Conservation (phyloP, 2,888 invertebrate species). For the Taenaris catops region DNA sequence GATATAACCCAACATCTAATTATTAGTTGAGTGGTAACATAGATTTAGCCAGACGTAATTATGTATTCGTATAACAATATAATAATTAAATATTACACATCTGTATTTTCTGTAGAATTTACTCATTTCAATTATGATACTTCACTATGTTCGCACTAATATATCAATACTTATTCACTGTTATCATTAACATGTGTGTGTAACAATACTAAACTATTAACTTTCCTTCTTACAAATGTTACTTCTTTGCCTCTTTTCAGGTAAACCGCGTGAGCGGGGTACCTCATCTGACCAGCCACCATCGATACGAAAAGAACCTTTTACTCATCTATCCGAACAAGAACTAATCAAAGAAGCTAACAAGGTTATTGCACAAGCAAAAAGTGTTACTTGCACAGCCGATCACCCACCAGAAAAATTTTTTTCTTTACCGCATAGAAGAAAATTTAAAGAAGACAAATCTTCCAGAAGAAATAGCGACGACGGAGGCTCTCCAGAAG, state of each 20-base stretch:
- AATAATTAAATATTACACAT: too few species aligned
- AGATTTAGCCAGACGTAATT: too few species aligned
- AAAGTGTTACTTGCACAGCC: constrained; percentile 84
- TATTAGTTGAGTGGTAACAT: too few species aligned
- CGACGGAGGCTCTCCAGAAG: constrained; percentile 62
- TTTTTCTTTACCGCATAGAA: constrained; percentile 83
- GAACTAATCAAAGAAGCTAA: constrained; percentile 89
- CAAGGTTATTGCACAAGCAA: constrained; percentile 86
- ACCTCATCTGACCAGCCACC: constrained; percentile 50
- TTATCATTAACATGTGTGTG: constrained; percentile 3
- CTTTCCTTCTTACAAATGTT: constrained; percentile 10
- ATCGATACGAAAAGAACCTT: constrained; percentile 71
- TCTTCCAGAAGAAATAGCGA: constrained; percentile 72
- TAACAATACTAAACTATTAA: constrained; percentile 2
- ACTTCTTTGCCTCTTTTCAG: constrained; percentile 41
- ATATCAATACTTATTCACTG: neutral
- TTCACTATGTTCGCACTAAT: neutral
- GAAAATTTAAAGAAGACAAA: constrained; percentile 69
- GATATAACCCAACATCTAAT: too few species aligned
- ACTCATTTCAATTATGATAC: neutral
- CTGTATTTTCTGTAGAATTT: neutral
- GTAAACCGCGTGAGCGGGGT: constrained; percentile 69
- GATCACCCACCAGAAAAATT: constrained; percentile 82
- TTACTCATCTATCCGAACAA: constrained; percentile 84
- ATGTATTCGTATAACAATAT: too few species aligned